These are phyloP conservation scores for Mormyrus hasselquistii DNA, from an alignment of 2,797 vertebrate genomes.

Conservation along the genomic window DNA sequence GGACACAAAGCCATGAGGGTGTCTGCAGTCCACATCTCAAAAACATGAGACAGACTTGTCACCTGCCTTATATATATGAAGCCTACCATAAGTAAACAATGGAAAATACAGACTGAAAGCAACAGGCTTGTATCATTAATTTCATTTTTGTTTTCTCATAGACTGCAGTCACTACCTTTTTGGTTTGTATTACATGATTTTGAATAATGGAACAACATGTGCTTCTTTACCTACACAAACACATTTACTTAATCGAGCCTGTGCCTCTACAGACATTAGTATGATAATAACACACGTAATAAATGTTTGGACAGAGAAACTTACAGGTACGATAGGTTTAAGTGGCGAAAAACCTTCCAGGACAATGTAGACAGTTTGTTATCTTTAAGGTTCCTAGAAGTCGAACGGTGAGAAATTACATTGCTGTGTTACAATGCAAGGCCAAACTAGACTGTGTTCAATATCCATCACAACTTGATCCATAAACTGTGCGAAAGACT, in stretches of 20 bases:
- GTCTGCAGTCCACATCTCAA: background rate
- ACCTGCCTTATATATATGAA: background rate
- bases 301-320: constrained; percentile 45
- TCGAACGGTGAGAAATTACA: constrained; percentile 43
- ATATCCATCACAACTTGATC: background rate
- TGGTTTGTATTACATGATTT: background rate
- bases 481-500: background rate
- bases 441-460: background rate
- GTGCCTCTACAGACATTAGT: background rate
- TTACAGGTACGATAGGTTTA: constrained; percentile 92
- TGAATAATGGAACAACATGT: background rate
- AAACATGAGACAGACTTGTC: background rate
- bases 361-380: constrained; percentile 89
- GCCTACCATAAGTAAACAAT: background rate
- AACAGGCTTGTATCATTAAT: background rate
- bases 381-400: constrained; percentile 87
- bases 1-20: background rate
- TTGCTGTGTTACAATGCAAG: constrained; percentile 8
- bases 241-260: background rate
- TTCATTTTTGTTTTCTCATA: background rate
- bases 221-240: background rate
- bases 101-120: background rate
- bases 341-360: constrained; percentile 84
- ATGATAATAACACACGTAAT: background rate
- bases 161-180: background rate